phyloP scores from a whole-genome alignment of 2,888 invertebrate species.

The Ctena decussata region DNA sequence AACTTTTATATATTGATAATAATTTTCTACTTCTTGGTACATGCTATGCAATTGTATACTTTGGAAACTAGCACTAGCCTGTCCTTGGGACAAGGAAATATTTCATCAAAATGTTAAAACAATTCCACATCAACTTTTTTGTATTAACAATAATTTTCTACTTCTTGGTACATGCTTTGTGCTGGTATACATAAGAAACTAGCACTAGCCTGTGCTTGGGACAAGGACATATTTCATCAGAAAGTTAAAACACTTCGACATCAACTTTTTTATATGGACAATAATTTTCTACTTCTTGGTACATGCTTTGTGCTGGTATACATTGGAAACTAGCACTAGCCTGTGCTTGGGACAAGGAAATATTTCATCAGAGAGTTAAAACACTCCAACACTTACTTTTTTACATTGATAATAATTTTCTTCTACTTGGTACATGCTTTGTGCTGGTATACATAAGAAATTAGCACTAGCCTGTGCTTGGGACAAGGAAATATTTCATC shows the following conservation, averaged over 20 bases:
- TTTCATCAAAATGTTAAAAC: too few relatives aligned
- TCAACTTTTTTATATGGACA: not conserved
- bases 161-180: not conserved
- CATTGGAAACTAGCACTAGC: not conserved
- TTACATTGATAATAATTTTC: not conserved
- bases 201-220: not conserved
- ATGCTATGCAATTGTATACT: too few relatives aligned
- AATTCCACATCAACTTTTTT: too few relatives aligned
- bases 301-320: conserved; percentile 3
- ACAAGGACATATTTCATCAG: too few relatives aligned
- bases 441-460: conserved; percentile 12
- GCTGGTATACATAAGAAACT: not conserved
- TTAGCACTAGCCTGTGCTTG: conserved; percentile 31
- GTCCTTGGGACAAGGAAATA: too few relatives aligned
- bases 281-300: not conserved
- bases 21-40: not conserved
- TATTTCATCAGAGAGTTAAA: too few relatives aligned
- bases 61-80: not conserved
- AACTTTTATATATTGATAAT: too few relatives aligned
- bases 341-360: not conserved
- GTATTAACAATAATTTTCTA: not conserved
- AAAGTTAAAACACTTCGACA: too few relatives aligned
- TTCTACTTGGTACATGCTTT: conserved; percentile 20
- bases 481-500: not conserved
- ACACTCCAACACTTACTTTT: too few relatives aligned